phyloP scores from a whole-genome alignment of 2,113 vertebrate species.

The Chloebia gouldiae region DNA sequence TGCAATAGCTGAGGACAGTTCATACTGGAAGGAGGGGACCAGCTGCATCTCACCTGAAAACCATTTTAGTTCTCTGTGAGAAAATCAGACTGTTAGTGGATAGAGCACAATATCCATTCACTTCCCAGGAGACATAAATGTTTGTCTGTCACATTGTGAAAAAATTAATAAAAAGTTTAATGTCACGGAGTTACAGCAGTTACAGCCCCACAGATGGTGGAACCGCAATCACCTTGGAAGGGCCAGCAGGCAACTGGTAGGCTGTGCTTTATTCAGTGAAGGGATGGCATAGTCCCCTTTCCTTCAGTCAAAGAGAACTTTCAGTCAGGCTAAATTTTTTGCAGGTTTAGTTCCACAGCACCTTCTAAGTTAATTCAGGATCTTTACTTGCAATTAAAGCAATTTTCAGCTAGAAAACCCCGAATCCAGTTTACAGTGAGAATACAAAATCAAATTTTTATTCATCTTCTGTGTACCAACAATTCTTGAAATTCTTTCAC shows the following conservation, averaged over 20 bases:
- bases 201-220: accelerated
- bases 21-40: not conserved
- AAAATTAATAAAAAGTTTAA: not conserved
- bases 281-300: not conserved
- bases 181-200: not conserved
- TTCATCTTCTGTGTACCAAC: not conserved
- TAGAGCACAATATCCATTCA: not conserved
- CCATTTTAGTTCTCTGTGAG: not conserved
- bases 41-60: not conserved
- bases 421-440: not conserved
- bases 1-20: not conserved
- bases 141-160: not conserved
- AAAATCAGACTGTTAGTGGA: not conserved
- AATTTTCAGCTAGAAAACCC: not conserved
- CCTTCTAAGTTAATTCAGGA: not conserved
- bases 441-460: not conserved
- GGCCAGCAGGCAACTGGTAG: not conserved
- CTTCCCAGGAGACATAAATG: not conserved
- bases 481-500: not conserved
- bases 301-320: not conserved
- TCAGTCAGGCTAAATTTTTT: not conserved
- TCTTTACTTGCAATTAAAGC: not conserved
- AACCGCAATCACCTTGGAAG: not conserved
- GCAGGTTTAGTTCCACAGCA: not conserved
- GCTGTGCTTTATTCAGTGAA: not conserved